Base-by-base conservation (phyloP, 2,113 vertebrate genomes). In the Clupea harengus region DNA sequence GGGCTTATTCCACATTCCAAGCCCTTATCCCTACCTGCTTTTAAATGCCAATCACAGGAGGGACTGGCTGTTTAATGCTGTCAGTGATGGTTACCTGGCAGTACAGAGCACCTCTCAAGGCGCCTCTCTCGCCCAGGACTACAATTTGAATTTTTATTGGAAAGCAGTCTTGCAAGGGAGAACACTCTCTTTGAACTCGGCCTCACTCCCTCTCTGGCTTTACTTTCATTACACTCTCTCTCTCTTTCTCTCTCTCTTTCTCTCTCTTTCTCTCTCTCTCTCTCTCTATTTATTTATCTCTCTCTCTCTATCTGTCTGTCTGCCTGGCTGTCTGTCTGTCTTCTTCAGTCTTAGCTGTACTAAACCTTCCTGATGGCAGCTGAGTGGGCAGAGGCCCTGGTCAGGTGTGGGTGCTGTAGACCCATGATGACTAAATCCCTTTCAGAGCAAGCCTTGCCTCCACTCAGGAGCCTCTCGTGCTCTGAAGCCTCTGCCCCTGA, bases 1-100 rank as follows among this genome's bases (percentile, higher is more conserved):
- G 47, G 86, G 84, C 85, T 85, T 85, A 82, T 85, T 64, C 22
- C 60, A 64, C 60, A 89, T 87, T 84, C 85, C 64, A 45, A 80
- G 44, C 85, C 57, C 22, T 13, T 44, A 50, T 28, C 17, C 47
- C 60, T 83, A 25, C 75, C 50, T 78, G 67, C 64, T 86, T 86
- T 13, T 28, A 32, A 75, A 39, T 75, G 67, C 67, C 4, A 25
- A 13, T 75, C 28, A 1, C 67, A 54, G 18, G 45, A 83, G 45
- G 28, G 67, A 10, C 67, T 15, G 39, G 64, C 32, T 4, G 18
- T 45, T 17, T 81, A 46, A 39, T 46, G 25, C 78, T 47, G 47
- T 54, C 82, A 32, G 80, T 22, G 47, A 85, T 54, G 39, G 75
- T 84, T 85, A 84, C 83, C 72, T 85, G 64, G 80, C 46, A 57